phyloP scores from a whole-genome alignment of 2,113 vertebrate genomes.

The Gadus macrocephalus region DNA sequence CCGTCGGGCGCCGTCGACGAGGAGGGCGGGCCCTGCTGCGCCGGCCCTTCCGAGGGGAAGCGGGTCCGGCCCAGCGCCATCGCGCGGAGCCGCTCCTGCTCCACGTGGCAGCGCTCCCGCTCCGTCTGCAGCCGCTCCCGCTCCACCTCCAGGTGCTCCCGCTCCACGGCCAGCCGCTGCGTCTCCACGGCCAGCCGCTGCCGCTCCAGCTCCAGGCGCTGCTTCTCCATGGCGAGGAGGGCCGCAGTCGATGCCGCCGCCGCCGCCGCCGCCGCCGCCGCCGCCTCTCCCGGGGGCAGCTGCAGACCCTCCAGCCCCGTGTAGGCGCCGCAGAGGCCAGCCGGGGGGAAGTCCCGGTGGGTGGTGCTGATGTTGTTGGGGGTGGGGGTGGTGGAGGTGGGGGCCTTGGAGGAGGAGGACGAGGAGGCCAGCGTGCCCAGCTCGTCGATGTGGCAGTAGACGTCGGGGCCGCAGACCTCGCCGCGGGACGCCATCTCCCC shows the following conservation, averaged over 20 bases:
- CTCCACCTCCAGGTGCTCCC: conserved; percentile 84
- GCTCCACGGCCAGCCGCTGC: conserved; percentile 84
- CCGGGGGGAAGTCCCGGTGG: conserved; percentile 39
- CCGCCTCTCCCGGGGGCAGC: conserved; percentile 26
- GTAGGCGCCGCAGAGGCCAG: neutral
- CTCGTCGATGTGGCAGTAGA: conserved; percentile 81
- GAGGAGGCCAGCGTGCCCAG: conserved; percentile 76
- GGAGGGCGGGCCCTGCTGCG: conserved; percentile 56
- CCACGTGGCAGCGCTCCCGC: conserved; percentile 84
- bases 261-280: conserved; percentile 16
- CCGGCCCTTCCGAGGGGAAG: conserved; percentile 48
- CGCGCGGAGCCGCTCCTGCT: conserved; percentile 79
- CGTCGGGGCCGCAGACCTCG: conserved; percentile 77
- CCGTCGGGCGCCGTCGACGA: conserved; percentile 39
- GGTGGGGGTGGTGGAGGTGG: conserved; percentile 45
- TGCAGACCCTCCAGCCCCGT: conserved; percentile 2
- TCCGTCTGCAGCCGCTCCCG: conserved; percentile 84
- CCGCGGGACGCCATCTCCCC: conserved; percentile 77
- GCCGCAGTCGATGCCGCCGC: conserved; percentile 73
- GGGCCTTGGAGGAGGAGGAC: conserved; percentile 76
- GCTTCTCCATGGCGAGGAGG: conserved; percentile 84
- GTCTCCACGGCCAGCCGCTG: conserved; percentile 85
- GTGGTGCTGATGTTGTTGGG: conserved; percentile 39
- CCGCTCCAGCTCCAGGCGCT: conserved; percentile 86
- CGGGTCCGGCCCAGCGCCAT: conserved; percentile 76